Conservation (phyloP, 2,888 invertebrate genomes). For the Villa cingulata region DNA sequence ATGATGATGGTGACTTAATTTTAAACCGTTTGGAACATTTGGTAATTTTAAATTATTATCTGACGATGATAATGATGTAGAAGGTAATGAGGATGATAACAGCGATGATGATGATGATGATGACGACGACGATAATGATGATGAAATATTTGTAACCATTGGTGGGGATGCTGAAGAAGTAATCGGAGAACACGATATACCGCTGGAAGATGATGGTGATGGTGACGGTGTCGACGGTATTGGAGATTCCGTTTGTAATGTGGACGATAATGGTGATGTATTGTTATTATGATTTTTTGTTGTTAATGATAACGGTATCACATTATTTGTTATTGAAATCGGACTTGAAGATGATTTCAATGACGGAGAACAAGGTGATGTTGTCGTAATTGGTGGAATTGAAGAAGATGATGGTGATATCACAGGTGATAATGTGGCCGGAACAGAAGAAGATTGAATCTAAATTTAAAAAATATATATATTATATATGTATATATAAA, state of each 20-base stretch:
- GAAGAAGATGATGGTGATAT: constrained; percentile 25
- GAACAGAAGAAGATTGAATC: constrained; percentile 27
- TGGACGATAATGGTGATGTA: constrained; percentile 22
- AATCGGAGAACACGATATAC: constrained; percentile 31
- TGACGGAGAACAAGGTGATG: constrained; percentile 18
- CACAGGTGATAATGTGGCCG: constrained; percentile 33
- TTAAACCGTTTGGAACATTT: constrained; percentile 22
- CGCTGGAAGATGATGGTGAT: constrained; percentile 31
- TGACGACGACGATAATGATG: no score
- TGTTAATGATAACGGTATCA: constrained; percentile 23
- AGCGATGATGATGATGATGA: constrained; percentile 10
- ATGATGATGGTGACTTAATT: constrained; percentile 14
- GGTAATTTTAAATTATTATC: constrained; percentile 1
- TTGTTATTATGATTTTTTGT: constrained; percentile 25
- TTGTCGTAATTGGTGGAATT: constrained; percentile 15
- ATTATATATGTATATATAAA: not conserved
- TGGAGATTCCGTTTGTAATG: constrained; percentile 20
- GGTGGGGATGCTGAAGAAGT: constrained; percentile 26
- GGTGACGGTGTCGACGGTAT: constrained; percentile 35
- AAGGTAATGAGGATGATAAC: no score
- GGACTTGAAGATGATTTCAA: constrained; percentile 10
- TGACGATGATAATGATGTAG: constrained; percentile 11
- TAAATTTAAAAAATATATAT: constrained; percentile 16
- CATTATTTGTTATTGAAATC: constrained; percentile 9
- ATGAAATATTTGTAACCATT: constrained; percentile 20